Percentiles rank a stretch among this genome's conserved stretches.
These are phyloP conservation scores for Spongilla lacustris DNA, from an alignment of 37 sponge, comb jelly and placozoan species.

Conservation along the genomic window DNA sequence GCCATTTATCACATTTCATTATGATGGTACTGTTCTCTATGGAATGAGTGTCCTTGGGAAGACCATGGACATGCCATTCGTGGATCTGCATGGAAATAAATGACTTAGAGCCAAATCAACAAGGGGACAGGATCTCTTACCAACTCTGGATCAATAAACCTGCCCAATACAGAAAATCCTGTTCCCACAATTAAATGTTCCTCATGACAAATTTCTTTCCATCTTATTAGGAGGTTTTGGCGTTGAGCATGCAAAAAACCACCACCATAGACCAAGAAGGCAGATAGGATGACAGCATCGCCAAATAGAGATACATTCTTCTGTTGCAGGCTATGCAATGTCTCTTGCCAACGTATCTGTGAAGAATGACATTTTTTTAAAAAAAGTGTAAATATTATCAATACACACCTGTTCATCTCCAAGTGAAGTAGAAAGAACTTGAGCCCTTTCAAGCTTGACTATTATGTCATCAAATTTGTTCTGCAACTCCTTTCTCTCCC, in stretches of 20 bases:
- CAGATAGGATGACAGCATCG: constrained; percentile 56
- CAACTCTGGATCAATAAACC: neutral
- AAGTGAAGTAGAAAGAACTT: constrained; percentile 26
- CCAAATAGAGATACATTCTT: constrained; percentile 52
- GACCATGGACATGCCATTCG: constrained; percentile 65
- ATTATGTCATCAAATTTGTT: constrained; percentile 28
- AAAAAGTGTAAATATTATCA: neutral
- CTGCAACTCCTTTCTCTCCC: constrained; percentile 20
- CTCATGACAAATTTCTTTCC: constrained; percentile 63
- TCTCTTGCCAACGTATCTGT: constrained; percentile 61
- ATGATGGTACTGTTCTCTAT: constrained; percentile 59
- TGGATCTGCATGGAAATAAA: constrained; percentile 31
- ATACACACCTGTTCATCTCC: constrained; percentile 24
- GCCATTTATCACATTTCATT: constrained; percentile 51
- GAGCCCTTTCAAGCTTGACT: constrained; percentile 9
- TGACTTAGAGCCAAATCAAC: neutral
- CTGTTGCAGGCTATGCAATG: constrained; percentile 26
- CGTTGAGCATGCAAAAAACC: constrained; percentile 57
- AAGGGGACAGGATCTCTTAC: neutral
- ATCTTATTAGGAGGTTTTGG: constrained; percentile 43
- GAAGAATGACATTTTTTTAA: neutral
- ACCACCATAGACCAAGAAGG: constrained; percentile 61
- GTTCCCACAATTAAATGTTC: constrained; percentile 24
- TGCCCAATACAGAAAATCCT: constrained; percentile 1
- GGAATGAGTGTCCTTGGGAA: constrained; percentile 65